phyloP scores from a whole-genome alignment of 2,888 invertebrate species.

The Liopterus haemorrhoidalis region DNA sequence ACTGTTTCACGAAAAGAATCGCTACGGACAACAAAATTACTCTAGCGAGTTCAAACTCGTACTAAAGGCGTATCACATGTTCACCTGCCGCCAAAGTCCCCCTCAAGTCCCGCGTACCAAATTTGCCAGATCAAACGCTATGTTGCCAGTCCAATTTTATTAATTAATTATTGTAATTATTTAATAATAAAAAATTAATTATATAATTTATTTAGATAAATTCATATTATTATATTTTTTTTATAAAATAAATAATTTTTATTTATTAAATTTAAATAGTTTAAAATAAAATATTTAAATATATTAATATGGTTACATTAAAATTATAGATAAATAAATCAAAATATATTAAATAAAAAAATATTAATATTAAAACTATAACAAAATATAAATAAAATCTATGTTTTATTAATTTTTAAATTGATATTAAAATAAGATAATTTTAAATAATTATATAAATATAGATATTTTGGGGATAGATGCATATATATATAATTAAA shows the following conservation, averaged over 20 bases:
- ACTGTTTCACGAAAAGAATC: too few species aligned
- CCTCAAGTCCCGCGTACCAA: too few species aligned
- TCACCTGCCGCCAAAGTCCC: too few species aligned
- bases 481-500: not conserved
- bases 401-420: constrained; percentile 15
- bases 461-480: constrained; percentile 7
- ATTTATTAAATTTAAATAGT: constrained; percentile 28
- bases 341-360: constrained; percentile 42
- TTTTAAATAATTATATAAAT: constrained; percentile 1
- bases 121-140: too few species aligned
- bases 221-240: too few species aligned
- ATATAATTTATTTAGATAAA: too few species aligned
- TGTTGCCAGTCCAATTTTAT: too few species aligned
- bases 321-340: constrained; percentile 40
- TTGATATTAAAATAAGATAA: constrained; percentile 19
- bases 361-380: constrained; percentile 1
- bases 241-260: constrained; percentile 24
- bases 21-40: too few species aligned
- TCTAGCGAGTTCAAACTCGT: too few species aligned
- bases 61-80: too few species aligned
- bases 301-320: constrained; percentile 31
- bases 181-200: too few species aligned
- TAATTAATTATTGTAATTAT: too few species aligned
- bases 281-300: constrained; percentile 32
- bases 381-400: not conserved